Percentiles rank a stretch among this genome's conserved stretches.
These are phyloP conservation scores for Typhlichthys subterraneus DNA, from an alignment of 2,797 vertebrate genomes.

Conservation along the genomic window DNA sequence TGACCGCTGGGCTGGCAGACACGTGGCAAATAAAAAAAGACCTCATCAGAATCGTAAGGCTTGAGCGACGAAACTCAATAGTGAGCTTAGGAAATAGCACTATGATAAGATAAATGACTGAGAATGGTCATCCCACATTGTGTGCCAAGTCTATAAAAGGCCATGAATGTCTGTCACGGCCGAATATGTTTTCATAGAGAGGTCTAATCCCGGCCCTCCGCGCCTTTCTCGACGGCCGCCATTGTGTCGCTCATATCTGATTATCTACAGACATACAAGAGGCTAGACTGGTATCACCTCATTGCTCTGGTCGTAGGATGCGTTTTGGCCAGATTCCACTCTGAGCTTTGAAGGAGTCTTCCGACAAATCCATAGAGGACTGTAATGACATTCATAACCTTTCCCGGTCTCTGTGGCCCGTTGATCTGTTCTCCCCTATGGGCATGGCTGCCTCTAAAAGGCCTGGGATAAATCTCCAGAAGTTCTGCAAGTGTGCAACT, in stretches of 20 bases:
- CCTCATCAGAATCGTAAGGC: slow-evolving; percentile 56
- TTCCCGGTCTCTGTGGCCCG: too few species aligned
- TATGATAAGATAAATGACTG: slow-evolving; percentile 67
- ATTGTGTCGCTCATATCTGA: slow-evolving; percentile 62
- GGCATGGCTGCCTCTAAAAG: too few species aligned
- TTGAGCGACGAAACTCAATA: slow-evolving; percentile 68
- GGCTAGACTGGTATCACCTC: slow-evolving; percentile 14
- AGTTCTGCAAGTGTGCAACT: too few species aligned
- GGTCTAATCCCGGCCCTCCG: slow-evolving; percentile 30
- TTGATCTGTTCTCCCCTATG: too few species aligned
- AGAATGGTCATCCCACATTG: slow-evolving; percentile 34
- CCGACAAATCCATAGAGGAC: too few species aligned
- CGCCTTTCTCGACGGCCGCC: slow-evolving; percentile 57
- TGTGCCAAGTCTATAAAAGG: too few species aligned
- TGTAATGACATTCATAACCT: too few species aligned
- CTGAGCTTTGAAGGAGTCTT: slow-evolving; percentile 21
- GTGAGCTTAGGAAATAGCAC: slow-evolving; percentile 66
- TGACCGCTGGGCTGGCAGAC: slow-evolving; percentile 40
- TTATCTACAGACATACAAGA: slow-evolving; percentile 62
- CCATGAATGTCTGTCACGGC: too few species aligned
- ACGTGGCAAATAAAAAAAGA: slow-evolving; percentile 29
- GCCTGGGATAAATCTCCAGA: too few species aligned
- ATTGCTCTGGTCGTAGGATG: slow-evolving; percentile 42
- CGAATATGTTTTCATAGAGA: too few species aligned
- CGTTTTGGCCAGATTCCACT: slow-evolving; percentile 37